Percentiles rank a stretch among this genome's conserved stretches.
Conservation (phyloP, 2,888 invertebrate genomes). For the Eulithis testata region DNA sequence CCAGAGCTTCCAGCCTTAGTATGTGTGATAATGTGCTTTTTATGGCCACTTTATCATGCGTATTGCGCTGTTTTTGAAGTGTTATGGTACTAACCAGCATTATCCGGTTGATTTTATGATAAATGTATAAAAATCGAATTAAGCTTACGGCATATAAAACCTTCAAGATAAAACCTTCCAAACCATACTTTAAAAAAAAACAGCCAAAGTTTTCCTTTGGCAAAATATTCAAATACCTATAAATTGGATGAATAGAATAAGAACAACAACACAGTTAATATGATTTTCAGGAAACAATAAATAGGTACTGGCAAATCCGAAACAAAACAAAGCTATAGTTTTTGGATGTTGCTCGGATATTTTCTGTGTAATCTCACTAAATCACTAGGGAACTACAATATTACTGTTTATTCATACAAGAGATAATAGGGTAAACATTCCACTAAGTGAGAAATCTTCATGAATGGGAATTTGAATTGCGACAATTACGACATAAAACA, state of each 20-base stretch:
- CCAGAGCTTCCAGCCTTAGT: slow-evolving; percentile 39
- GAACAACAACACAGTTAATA: slow-evolving; percentile 3
- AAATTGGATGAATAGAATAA: not conserved
- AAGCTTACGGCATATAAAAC: too few relatives aligned
- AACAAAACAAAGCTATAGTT: slow-evolving; percentile 13
- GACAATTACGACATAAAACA: slow-evolving; percentile 14
- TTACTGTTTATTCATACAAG: slow-evolving; percentile 10
- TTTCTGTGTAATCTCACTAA: slow-evolving; percentile 17
- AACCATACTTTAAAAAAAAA: too few relatives aligned
- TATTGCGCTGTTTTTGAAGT: slow-evolving; percentile 7
- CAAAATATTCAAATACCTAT: not conserved
- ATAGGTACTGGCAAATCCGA: not conserved
- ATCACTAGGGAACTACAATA: slow-evolving; percentile 16
- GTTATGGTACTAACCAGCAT: slow-evolving; percentile 2
- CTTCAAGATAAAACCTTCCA: too few relatives aligned
- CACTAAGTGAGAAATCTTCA: slow-evolving; percentile 23
- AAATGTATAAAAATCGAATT: not conserved
- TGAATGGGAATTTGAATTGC: slow-evolving; percentile 16
- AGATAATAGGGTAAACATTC: slow-evolving; percentile 25
- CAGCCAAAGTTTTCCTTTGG: too few relatives aligned
- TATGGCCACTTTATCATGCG: slow-evolving; percentile 59
- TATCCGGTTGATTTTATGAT: not conserved
- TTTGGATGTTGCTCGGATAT: slow-evolving; percentile 6
- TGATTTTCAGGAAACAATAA: not conserved
- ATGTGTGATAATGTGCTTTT: slow-evolving; percentile 56